Percentiles rank a stretch among this genome's conserved stretches.
Conservation (phyloP, 2,888 invertebrate genomes). For the Oscheius sp. region DNA sequence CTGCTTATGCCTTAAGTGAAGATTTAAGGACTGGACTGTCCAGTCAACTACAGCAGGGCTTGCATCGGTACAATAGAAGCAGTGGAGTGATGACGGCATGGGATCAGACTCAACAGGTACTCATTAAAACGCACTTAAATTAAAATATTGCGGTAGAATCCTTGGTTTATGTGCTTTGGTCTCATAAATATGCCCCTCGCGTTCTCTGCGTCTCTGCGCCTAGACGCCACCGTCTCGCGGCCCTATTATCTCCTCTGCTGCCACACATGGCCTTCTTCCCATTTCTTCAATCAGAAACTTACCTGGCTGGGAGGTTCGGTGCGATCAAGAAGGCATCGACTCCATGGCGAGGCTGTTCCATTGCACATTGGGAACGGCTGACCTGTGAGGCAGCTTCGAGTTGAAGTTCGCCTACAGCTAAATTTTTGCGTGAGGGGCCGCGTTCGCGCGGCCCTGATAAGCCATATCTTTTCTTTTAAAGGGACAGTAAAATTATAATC, state of each 20-base stretch:
- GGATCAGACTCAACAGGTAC: conserved; percentile 68
- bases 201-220: too few relatives aligned
- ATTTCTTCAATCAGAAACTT: conserved; percentile 75
- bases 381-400: conserved; percentile 83
- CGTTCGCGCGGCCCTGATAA: conserved; percentile 73
- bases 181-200: too few relatives aligned
- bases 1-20: conserved; percentile 70
- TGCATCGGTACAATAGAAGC: conserved; percentile 60
- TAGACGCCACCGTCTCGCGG: too few relatives aligned
- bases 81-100: conserved; percentile 68
- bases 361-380: conserved; percentile 82
- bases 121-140: too few relatives aligned
- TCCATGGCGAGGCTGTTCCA: conserved; percentile 82
- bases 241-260: not conserved
- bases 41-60: conserved; percentile 51
- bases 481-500: too few relatives aligned
- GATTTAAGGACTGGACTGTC: conserved; percentile 47
- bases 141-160: too few relatives aligned
- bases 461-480: too few relatives aligned
- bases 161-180: too few relatives aligned
- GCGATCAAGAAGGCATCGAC: conserved; percentile 82
- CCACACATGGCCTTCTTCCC: not conserved
- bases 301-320: conserved; percentile 83
- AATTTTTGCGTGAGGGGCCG: conserved; percentile 72
- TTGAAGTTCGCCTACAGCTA: conserved; percentile 76